These are phyloP conservation scores for Amblyteles armatorius DNA, from an alignment of 2,888 invertebrate genomes.

Conservation along the genomic window DNA sequence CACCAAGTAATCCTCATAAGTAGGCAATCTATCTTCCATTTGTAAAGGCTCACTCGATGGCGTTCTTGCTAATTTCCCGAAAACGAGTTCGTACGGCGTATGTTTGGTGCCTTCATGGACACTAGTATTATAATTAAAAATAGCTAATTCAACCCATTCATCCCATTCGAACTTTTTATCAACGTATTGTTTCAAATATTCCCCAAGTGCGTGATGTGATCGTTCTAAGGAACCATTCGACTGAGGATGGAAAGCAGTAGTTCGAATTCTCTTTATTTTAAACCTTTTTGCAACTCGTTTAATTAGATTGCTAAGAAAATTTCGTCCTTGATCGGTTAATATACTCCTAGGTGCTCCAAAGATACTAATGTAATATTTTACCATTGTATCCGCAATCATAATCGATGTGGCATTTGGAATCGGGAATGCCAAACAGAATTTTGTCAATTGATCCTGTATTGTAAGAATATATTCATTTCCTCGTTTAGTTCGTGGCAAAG, in stretches of 20 bases:
- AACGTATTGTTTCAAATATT: not conserved
- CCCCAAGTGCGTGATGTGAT: not conserved
- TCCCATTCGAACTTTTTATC: not conserved
- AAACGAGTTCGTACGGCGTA: not conserved
- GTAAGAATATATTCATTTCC: conserved; percentile 8
- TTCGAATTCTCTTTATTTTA: not conserved
- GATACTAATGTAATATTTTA: not conserved
- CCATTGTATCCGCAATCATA: not conserved
- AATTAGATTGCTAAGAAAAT: not conserved
- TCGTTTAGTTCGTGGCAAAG: conserved; percentile 20
- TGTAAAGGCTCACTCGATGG: conserved; percentile 22
- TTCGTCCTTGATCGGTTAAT: not conserved
- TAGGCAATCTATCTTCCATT: not conserved
- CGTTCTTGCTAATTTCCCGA: conserved; percentile 9
- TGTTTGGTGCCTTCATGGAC: conserved; percentile 56
- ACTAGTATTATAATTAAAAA: conserved; percentile 57
- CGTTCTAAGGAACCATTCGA: conserved; percentile 48
- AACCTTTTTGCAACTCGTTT: not conserved
- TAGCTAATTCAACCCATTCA: not conserved
- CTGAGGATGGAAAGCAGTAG: conserved; percentile 28
- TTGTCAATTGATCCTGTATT: conserved; percentile 23
- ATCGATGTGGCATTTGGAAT: conserved; percentile 8
- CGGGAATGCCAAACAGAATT: conserved; percentile 26
- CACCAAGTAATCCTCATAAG: conserved; percentile 53
- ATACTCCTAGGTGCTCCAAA: not conserved